Evolutionary conservation across 2,797 vertebrate genomes (phyloP).

Genomic region (Manis crassicaudata): DNA sequence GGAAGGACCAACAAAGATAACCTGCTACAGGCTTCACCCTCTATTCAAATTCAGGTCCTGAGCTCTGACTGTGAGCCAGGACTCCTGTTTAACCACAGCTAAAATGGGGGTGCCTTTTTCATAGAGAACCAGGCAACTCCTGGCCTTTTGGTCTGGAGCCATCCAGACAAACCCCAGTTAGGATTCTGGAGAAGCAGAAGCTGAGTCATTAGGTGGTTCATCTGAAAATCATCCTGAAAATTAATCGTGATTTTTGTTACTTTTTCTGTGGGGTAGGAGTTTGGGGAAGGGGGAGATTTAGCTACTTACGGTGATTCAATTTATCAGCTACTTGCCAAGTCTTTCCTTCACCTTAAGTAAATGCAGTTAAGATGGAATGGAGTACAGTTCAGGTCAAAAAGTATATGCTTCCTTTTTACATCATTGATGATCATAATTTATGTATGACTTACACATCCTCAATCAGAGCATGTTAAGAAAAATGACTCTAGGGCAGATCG

Average conservation of each 20-base stretch:
- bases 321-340: conserved; percentile 30
- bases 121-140: neutral
- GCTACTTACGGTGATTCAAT: neutral
- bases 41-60: neutral
- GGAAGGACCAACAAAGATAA: neutral
- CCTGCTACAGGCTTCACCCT: neutral
- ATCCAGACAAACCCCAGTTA: neutral
- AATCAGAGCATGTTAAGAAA: neutral
- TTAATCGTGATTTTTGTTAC: neutral
- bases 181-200: neutral
- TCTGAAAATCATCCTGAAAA: conserved; percentile 28
- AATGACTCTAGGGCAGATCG: neutral
- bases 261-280: neutral
- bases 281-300: neutral
- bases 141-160: neutral
- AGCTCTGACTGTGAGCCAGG: neutral
- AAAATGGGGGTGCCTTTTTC: neutral
- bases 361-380: neutral
- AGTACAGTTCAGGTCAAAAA: neutral
- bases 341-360: conserved; percentile 8
- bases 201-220: neutral
- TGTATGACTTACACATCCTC: neutral
- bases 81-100: neutral
- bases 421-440: conserved; percentile 20
- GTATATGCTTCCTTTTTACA: neutral